phyloP scores from a whole-genome alignment of 2,797 vertebrate genomes.

The Ciconia nigra region DNA sequence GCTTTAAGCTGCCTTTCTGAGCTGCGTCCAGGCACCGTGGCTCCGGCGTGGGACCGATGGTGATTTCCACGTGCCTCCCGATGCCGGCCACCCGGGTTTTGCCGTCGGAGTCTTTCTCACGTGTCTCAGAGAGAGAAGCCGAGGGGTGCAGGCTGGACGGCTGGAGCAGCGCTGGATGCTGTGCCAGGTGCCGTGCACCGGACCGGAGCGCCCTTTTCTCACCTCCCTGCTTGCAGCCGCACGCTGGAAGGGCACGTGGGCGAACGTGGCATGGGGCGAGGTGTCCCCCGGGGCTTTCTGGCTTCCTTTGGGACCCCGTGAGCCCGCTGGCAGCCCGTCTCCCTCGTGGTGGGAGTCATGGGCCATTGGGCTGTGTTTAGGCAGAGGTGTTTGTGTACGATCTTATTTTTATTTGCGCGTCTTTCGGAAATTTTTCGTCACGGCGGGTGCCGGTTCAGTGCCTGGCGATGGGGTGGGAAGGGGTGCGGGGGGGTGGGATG shows the following conservation, averaged over 20 bases:
- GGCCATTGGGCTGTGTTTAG: neutral
- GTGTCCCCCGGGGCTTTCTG: neutral
- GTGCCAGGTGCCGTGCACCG: neutral
- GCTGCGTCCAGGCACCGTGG: neutral
- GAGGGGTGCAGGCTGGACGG: neutral
- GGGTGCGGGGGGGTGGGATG: fast-evolving
- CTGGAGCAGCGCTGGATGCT: fast-evolving
- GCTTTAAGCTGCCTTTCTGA: neutral
- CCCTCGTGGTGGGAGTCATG: neutral
- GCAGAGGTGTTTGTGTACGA: neutral
- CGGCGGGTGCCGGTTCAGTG: neutral
- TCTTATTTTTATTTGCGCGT: neutral
- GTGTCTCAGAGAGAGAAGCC: neutral
- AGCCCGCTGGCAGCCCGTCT: neutral
- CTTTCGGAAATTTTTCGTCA: neutral
- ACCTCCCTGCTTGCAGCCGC: neutral
- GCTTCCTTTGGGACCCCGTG: neutral
- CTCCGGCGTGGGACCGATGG: fast-evolving
- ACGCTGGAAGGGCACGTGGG: neutral
- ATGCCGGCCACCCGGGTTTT: fast-evolving
- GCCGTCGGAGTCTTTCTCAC: neutral
- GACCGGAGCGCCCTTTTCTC: neutral
- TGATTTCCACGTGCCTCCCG: fast-evolving
- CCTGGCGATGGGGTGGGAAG: neutral
- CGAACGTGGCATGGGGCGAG: neutral